Conservation (phyloP, 2,888 invertebrate species). For the Xanthia togata region DNA sequence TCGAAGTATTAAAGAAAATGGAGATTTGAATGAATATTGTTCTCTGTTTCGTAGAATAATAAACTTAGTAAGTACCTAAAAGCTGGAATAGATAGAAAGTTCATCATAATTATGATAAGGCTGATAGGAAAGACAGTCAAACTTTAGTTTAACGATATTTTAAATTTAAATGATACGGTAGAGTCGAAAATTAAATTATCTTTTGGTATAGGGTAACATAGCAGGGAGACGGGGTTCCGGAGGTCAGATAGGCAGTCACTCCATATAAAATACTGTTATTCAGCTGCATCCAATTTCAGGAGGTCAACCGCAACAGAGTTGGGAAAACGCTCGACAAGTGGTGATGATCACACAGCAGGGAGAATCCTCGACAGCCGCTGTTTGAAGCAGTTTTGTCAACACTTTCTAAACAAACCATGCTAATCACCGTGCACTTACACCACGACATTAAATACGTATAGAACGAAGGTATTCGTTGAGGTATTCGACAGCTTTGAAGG, state of each 20-base stretch:
- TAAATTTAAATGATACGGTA: not conserved
- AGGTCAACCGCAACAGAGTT: not conserved
- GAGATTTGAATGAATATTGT: slow-evolving; percentile 43
- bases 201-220: not conserved
- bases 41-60: slow-evolving; percentile 10
- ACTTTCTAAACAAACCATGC: not conserved
- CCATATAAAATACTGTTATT: not conserved
- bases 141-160: not conserved
- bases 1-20: slow-evolving; percentile 44
- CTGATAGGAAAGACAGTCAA: not conserved
- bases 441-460: not conserved
- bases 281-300: not conserved
- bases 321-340: too few species aligned
- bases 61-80: not conserved
- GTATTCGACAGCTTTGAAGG: not conserved
- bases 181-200: not conserved
- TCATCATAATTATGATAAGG: not conserved
- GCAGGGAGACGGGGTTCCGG: not conserved
- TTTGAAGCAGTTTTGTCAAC: not conserved
- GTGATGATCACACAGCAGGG: not conserved
- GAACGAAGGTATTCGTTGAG: not conserved
- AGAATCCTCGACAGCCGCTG: not conserved
- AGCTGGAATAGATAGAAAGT: not conserved
- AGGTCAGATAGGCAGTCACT: not conserved
- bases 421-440: not conserved